Percentiles rank a stretch among this genome's conserved stretches.
phyloP scores from a whole-genome alignment of 2,888 invertebrate genomes.

The Steromphala cineraria region DNA sequence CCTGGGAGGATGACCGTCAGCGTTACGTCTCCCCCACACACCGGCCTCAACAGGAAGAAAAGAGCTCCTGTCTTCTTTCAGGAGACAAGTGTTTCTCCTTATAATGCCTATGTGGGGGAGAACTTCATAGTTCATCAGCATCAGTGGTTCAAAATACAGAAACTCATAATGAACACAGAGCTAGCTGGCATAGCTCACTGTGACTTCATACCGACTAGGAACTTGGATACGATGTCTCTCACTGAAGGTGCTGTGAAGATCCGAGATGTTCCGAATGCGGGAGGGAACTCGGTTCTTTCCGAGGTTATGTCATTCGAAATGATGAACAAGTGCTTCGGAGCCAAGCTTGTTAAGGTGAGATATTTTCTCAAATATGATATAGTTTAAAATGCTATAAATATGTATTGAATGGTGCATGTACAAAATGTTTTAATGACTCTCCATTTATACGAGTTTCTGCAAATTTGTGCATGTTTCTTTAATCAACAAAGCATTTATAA shows the following conservation, averaged over 20 bases:
- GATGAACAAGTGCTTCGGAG: constrained; percentile 54
- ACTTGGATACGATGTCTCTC: constrained; percentile 56
- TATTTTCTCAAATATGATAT: neutral
- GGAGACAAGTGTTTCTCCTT: constrained; percentile 38
- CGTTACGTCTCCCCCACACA: constrained; percentile 37
- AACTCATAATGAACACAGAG: constrained; percentile 49
- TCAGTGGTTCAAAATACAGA: constrained; percentile 55
- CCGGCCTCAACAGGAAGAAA: constrained; percentile 51
- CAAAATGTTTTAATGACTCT: no score
- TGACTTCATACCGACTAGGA: constrained; percentile 53
- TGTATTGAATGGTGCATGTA: no score
- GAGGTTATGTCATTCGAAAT: constrained; percentile 72
- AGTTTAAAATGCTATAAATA: no score
- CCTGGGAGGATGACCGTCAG: constrained; percentile 15
- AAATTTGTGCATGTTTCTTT: no score
- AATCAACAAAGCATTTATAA: no score
- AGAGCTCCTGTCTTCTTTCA: constrained; percentile 22
- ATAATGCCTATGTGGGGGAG: constrained; percentile 61
- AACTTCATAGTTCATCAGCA: constrained; percentile 59
- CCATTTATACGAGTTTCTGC: no score
- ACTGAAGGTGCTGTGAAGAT: constrained; percentile 58
- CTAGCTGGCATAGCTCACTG: constrained; percentile 55
- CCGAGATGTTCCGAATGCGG: constrained; percentile 69
- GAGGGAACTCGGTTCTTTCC: constrained; percentile 70
- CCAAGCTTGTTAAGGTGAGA: constrained; percentile 59